Base-by-base conservation (phyloP, 2,113 vertebrate species). In the Esox niger region DNA sequence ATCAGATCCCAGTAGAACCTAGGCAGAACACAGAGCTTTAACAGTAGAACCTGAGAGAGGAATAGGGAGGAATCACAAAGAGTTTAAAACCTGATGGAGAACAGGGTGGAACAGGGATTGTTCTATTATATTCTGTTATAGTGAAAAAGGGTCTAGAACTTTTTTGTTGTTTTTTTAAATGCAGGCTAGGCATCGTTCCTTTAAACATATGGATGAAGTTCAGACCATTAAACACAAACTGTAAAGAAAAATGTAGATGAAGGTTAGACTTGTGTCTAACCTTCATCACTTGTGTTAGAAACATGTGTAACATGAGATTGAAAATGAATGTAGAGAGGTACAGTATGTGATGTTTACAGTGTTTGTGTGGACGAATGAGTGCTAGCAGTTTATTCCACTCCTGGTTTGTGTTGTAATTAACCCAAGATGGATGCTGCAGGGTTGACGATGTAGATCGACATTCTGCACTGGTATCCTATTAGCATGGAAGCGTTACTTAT, bases 1-100 rank as follows among this genome's bases (percentile, higher is more conserved):
- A 95, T 98, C 84, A 99, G 86, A 85, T 99, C 97, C 97, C 97
- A 99, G 58, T 99, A 99, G 90, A 99, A 99, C 90, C 97, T 98
- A 74, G 17, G 61, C 20, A 55, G 11, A 30, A 66, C 49, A 75
- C 25, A 13, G 23, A 13, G 62, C 25, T 26, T 30, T 58, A 4
- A 64, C 43, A 35, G 20, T 52, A 25, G 13, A 13, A 4, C 26
- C 43, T 23, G 23, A 72, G 54, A 80, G 15, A 60, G 31, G 0
- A 2, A 55, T 13, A 15, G 35, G 35, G 35, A 38, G 11, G 35
- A 38, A 38, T 13, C 35, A 38, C 10, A 38, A 9, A 15, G 35
- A 38, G 2, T 13, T 38, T 38, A 38, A 1, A 38, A 38, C 11
- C 35, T 38, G 3, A 3, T 0, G 11, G 15, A 13, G 13, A 38